Percentiles rank a stretch among this genome's conserved stretches.
Evolutionary conservation across 1,140 invertebrate genomes (phyloP).

Genomic region (Camponotus vicinus): DNA sequence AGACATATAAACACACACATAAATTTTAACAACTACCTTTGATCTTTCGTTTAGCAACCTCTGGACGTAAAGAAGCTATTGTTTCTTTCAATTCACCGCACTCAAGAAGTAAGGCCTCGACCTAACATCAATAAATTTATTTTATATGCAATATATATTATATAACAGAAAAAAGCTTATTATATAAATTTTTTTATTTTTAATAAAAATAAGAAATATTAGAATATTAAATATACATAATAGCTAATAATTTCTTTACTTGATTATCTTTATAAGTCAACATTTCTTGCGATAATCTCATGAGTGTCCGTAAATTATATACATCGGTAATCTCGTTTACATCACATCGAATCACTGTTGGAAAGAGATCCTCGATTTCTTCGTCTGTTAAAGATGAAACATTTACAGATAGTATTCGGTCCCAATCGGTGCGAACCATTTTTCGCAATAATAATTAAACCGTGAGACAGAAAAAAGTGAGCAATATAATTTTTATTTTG

Average conservation of each 20-base stretch:
- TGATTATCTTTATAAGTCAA: constrained; percentile 89
- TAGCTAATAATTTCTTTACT: constrained; percentile 81
- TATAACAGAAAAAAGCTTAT: background rate
- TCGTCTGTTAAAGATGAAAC: constrained; percentile 86
- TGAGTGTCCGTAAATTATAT: constrained; percentile 86
- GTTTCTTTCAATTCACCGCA: constrained; percentile 85
- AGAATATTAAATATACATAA: background rate
- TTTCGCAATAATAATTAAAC: constrained; percentile 59
- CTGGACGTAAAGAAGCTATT: constrained; percentile 80
- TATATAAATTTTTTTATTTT: background rate
- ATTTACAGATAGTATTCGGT: constrained; percentile 87
- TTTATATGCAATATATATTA: background rate
- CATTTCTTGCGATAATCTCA: constrained; percentile 88
- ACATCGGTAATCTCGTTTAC: constrained; percentile 87
- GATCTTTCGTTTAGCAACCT: constrained; percentile 66
- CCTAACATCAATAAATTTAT: constrained; percentile 75
- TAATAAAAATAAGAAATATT: constrained; percentile 1
- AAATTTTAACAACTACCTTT: constrained; percentile 60
- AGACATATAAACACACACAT: background rate
- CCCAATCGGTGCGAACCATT: constrained; percentile 88
- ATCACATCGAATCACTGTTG: constrained; percentile 87
- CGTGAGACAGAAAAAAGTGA: background rate
- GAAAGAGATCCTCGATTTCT: constrained; percentile 89
- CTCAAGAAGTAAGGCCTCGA: constrained; percentile 86
- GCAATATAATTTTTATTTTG: constrained; percentile 32